A percentile compares a stretch with the other conserved stretches of the same genome.
These are phyloP conservation scores for Hypomecis punctinalis DNA, from an alignment of 2,888 invertebrate species.

Conservation along the genomic window DNA sequence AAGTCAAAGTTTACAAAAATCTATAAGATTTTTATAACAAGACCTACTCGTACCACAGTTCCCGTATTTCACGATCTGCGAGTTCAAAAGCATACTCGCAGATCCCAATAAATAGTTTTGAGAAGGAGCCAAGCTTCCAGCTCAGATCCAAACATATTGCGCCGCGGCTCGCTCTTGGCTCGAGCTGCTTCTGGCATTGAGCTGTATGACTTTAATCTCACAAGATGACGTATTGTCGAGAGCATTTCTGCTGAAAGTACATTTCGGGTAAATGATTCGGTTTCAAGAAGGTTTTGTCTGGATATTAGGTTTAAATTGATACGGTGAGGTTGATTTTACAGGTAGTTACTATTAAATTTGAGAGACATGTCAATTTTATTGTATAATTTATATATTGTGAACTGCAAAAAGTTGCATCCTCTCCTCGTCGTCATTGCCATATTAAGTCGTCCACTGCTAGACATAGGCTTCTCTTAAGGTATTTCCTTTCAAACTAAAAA, in stretches of 20 bases:
- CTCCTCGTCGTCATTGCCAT: too few relatives aligned
- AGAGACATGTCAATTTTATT: too few relatives aligned
- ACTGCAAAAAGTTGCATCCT: too few relatives aligned
- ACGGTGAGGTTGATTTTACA: too few relatives aligned
- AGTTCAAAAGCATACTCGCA: slow-evolving; percentile 14
- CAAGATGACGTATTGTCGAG: slow-evolving; percentile 18
- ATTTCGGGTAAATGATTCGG: not conserved
- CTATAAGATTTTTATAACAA: too few relatives aligned
- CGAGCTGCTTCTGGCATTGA: slow-evolving; percentile 38
- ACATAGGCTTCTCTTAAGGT: too few relatives aligned
- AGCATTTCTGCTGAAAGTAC: slow-evolving; percentile 7
- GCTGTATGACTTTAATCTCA: slow-evolving; percentile 37
- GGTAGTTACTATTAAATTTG: too few relatives aligned
- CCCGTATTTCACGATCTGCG: not conserved
- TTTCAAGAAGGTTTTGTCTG: not conserved
- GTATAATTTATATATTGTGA: too few relatives aligned
- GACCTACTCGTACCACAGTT: not conserved
- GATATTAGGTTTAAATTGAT: too few relatives aligned
- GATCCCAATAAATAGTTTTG: slow-evolving; percentile 45
- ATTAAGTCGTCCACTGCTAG: too few relatives aligned
- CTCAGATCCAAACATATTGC: slow-evolving; percentile 44
- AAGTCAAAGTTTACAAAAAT: too few relatives aligned
- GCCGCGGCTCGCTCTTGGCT: slow-evolving; percentile 35
- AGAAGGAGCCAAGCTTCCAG: slow-evolving; percentile 38
- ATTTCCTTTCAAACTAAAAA: too few relatives aligned